These are phyloP conservation scores for Strigamia crassipes DNA, from an alignment of 2,888 invertebrate genomes.

Conservation along the genomic window DNA sequence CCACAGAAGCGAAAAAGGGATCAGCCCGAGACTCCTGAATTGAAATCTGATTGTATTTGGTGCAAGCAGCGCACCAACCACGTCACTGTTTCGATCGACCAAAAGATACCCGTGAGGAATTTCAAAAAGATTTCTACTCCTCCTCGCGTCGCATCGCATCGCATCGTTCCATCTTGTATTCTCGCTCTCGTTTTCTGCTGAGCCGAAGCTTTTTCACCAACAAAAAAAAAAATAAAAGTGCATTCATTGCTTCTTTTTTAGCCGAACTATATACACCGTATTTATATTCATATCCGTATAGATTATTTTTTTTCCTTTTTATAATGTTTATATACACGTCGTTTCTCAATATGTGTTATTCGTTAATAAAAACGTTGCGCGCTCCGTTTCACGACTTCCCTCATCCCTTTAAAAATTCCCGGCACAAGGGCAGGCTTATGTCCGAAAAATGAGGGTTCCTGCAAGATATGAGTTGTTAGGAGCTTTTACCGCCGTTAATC, in stretches of 20 bases:
- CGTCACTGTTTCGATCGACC: background rate
- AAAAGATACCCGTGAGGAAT: conserved; percentile 10
- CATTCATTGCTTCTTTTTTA: background rate
- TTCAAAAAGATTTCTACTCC: conserved; percentile 1
- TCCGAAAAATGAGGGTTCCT: conserved; percentile 2
- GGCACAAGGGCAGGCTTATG: background rate
- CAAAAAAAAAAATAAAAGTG: background rate
- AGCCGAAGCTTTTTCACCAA: background rate
- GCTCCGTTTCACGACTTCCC: background rate
- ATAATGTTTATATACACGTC: background rate
- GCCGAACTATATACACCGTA: too few species aligned
- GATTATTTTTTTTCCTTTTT: background rate
- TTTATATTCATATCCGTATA: too few species aligned
- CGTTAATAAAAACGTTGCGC: background rate
- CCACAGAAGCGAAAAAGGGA: conserved; percentile 4
- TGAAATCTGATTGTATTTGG: conserved; percentile 10
- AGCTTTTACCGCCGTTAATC: conserved; percentile 10
- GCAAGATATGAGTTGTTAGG: background rate
- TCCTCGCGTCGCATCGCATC: background rate
- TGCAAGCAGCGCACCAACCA: background rate
- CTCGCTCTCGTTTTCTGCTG: background rate
- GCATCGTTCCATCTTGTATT: conserved; percentile 10
- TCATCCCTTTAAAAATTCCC: background rate
- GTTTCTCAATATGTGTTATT: background rate
- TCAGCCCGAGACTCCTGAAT: conserved; percentile 1